phyloP scores from a whole-genome alignment of 2,888 invertebrate genomes.

The Caradrina clavipalpis region DNA sequence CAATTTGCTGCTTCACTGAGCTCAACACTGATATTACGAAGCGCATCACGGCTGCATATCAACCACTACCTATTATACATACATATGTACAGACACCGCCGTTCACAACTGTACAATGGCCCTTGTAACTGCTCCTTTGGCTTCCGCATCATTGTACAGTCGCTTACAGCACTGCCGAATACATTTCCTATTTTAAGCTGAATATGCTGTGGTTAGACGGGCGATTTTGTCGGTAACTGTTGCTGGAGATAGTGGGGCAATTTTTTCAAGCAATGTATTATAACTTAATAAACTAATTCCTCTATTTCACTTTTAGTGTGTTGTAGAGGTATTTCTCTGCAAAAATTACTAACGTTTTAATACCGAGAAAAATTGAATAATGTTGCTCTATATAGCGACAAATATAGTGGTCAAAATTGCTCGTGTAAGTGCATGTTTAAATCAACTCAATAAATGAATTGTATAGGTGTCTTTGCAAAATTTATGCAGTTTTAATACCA shows the following conservation, averaged over 20 bases:
- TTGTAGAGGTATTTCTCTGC: too few relatives aligned
- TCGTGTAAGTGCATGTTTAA: too few relatives aligned
- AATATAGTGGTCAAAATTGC: too few relatives aligned
- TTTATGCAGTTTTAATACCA: background rate
- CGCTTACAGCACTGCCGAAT: conserved; percentile 36
- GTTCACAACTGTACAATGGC: conserved; percentile 43
- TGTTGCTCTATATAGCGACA: too few relatives aligned
- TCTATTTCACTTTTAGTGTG: too few relatives aligned
- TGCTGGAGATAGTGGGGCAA: background rate
- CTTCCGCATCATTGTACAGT: conserved; percentile 44
- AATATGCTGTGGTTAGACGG: background rate
- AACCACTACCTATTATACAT: conserved; percentile 7
- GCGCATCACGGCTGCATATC: conserved; percentile 6
- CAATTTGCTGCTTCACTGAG: conserved; percentile 42
- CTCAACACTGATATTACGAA: conserved; percentile 28
- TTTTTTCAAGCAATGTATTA: background rate
- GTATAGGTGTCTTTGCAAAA: background rate
- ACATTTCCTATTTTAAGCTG: conserved; percentile 21
- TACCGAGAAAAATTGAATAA: too few relatives aligned
- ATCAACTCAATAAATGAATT: too few relatives aligned
- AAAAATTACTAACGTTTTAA: too few relatives aligned
- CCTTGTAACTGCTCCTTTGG: conserved; percentile 26
- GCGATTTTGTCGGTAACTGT: background rate
- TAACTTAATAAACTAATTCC: background rate
- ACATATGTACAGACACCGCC: conserved; percentile 16